Evolutionary conservation across 2,888 invertebrate genomes (phyloP), one percentile per base, ranked within the genome.

Genomic region (Flexamia atlantica): DNA sequence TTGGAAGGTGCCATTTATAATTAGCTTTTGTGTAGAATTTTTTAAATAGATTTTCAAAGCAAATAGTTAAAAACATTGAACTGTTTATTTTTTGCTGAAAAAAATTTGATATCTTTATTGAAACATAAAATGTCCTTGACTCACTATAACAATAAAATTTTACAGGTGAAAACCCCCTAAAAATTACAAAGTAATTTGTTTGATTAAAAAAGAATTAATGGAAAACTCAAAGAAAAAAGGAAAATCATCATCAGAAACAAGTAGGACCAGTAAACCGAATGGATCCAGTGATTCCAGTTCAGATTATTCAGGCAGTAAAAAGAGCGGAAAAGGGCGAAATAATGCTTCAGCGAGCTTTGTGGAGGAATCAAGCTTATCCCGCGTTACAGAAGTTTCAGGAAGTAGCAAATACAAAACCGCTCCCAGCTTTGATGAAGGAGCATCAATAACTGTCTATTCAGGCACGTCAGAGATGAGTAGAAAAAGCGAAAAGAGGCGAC

Each of bases 231-330:
- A 28, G 64, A 64, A 64, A 30, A 64, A 64, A 10, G 30, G 10
- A 28, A 64, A 64, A 64, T 3, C 30, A 64, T 3, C 14, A 28
- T 57, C 64, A 64, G 14, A 30, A 14, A 64, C 28, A 30, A 64
- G 28, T 17, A 28, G 12, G 17, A 7, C 20, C 3, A 23, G 9
- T 17, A 12, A 3, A 57, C 23, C 17, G 12, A 57, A 23, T 64
- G 64, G 30, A 64, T 12, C 30, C 14, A 64, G 64, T 28, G 64
- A 30, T 64, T 64, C 14, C 7, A 28, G 28, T 64, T 64, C 64
- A 28, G 64, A 53, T 4, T 23, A n/a, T 7, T 53, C 53, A 5
- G 20, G 20, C 20, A 53, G 53, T 53, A n/a, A 23, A 53, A 53
- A 4, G 4, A 53, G 20, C 30, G 64, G 17, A 64, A 64, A 20